A percentile compares a stretch with the other conserved stretches of the same genome.
Conservation (phyloP, 2,888 invertebrate species). For the Balanococcus diminutus region DNA sequence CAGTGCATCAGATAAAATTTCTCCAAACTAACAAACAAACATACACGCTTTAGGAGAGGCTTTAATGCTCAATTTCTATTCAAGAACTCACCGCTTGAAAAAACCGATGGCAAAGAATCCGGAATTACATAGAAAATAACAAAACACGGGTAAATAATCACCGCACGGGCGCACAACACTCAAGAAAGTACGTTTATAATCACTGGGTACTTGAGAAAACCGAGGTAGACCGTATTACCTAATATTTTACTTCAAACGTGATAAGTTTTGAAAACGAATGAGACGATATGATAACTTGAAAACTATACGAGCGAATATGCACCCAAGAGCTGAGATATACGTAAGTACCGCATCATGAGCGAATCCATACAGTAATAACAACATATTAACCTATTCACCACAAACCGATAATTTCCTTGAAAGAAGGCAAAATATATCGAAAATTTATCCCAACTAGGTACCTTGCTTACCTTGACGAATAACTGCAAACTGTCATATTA, state of each 20-base stretch:
- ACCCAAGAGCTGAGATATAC: not conserved
- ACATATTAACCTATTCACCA: not conserved
- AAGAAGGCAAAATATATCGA: slow-evolving; percentile 1
- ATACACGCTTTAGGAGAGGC: not conserved
- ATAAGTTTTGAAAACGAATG: not conserved
- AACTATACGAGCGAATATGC: too few species aligned
- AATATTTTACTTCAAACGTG: too few species aligned
- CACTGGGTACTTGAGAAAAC: not conserved
- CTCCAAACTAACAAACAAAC: too few species aligned
- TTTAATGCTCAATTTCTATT: not conserved
- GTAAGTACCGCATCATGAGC: not conserved
- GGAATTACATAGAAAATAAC: not conserved
- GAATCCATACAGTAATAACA: not conserved
- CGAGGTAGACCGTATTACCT: too few species aligned
- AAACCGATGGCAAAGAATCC: not conserved
- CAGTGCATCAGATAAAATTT: too few species aligned
- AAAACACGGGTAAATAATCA: not conserved
- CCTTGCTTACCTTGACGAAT: not conserved
- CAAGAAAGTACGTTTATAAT: not conserved
- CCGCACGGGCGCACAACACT: not conserved
- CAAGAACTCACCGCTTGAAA: not conserved
- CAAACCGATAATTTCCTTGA: not conserved
- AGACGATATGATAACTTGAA: not conserved
- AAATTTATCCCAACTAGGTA: not conserved
- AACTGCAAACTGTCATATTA: slow-evolving; percentile 8